Conservation (phyloP, 2,797 vertebrate genomes). For the Coregonus sp. region DNA sequence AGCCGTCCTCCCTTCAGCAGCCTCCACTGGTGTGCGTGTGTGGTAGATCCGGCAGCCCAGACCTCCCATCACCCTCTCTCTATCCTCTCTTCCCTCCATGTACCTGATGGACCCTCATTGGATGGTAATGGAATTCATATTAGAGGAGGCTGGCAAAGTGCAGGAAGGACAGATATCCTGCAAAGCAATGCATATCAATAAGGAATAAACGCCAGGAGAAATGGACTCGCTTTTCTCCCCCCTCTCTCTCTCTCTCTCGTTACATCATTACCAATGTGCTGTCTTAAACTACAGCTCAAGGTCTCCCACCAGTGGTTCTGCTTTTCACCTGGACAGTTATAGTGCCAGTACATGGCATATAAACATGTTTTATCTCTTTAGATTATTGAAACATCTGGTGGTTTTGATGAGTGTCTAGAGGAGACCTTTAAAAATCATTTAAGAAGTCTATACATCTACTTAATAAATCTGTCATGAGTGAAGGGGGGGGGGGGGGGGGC, state of each 20-base stretch:
- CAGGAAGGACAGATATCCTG: conserved; percentile 29
- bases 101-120: conserved; percentile 33
- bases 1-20: too few species aligned
- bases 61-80: not conserved
- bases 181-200: conserved; percentile 64
- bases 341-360: not conserved
- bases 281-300: conserved; percentile 13
- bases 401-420: not conserved
- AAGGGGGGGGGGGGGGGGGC: too few species aligned
- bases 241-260: conserved; percentile 28
- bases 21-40: not conserved
- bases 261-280: conserved; percentile 42
- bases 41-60: conserved; percentile 14
- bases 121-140: conserved; percentile 45
- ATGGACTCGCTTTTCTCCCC: conserved; percentile 12
- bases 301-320: not conserved
- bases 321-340: not conserved
- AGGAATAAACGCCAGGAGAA: conserved; percentile 26
- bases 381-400: not conserved
- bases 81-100: conserved; percentile 21
- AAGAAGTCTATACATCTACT: not conserved
- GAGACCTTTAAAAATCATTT: not conserved
- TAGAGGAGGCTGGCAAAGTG: conserved; percentile 35
- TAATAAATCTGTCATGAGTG: not conserved
- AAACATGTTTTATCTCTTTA: not conserved